Evolutionary conservation across 2,888 invertebrate genomes (phyloP).

Genomic region (Hipparchia sbordonii): DNA sequence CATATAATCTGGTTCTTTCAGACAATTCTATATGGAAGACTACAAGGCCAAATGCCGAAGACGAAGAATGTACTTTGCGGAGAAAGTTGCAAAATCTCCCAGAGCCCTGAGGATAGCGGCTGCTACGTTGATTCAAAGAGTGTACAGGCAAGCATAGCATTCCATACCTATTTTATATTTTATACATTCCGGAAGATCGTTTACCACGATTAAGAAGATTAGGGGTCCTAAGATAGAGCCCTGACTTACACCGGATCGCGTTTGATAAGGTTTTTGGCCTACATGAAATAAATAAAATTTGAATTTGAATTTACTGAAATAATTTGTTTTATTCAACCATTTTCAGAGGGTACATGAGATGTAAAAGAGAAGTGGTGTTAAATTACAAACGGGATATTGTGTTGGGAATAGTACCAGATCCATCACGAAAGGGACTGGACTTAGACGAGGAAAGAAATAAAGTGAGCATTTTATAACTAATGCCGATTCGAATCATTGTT

Average conservation of each 20-base stretch:
- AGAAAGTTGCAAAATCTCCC: not conserved
- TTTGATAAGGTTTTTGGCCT: not conserved
- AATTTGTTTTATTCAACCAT: not conserved
- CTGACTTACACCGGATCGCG: slow-evolving; percentile 7
- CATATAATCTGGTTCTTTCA: not conserved
- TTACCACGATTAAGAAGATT: not conserved
- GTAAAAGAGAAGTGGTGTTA: not conserved
- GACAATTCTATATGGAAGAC: slow-evolving; percentile 6
- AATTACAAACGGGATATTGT: slow-evolving; percentile 7
- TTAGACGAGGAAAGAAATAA: slow-evolving; percentile 7
- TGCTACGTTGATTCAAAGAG: slow-evolving; percentile 7
- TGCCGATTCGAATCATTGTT: no score
- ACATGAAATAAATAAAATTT: no score
- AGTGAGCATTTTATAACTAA: not conserved
- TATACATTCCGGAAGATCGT: not conserved
- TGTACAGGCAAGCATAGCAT: not conserved
- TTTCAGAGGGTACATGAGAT: slow-evolving; percentile 11
- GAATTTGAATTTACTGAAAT: not conserved
- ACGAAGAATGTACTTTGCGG: not conserved
- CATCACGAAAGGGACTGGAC: not conserved
- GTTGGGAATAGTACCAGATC: slow-evolving; percentile 2
- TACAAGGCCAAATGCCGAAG: slow-evolving; percentile 7
- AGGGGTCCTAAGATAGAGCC: slow-evolving; percentile 3
- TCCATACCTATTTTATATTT: no score
- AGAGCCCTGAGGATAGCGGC: not conserved